Percentiles rank a stretch among this genome's conserved stretches.
Evolutionary conservation across 2,113 vertebrate species (phyloP).

Genomic region (Lophotis ruficrista): DNA sequence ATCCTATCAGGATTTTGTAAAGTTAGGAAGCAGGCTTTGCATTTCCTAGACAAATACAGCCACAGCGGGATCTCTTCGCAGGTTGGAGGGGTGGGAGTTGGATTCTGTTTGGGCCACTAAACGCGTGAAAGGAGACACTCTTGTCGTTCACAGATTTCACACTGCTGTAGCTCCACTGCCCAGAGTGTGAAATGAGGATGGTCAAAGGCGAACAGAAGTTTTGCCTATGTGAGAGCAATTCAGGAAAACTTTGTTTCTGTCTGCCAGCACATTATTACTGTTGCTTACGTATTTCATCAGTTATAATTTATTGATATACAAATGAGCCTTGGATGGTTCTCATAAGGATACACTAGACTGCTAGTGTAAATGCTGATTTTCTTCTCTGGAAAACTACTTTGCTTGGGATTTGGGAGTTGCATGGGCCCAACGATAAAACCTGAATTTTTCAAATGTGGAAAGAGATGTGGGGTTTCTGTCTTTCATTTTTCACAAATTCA

Average conservation of each 20-base stretch:
- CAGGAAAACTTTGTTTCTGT: not conserved
- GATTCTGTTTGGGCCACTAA: not conserved
- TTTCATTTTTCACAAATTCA: not conserved
- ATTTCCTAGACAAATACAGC: not conserved
- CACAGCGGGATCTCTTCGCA: not conserved
- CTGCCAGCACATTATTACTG: not conserved
- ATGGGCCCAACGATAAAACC: not conserved
- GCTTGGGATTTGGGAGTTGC: not conserved
- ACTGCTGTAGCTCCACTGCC: not conserved
- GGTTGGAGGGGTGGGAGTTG: not conserved
- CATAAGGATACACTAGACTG: not conserved
- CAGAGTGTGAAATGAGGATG: not conserved
- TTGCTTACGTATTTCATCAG: not conserved
- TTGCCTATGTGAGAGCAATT: not conserved
- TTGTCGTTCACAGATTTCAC: not conserved
- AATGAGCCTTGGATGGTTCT: not conserved
- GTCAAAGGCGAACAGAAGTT: not conserved
- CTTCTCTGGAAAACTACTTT: not conserved
- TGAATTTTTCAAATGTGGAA: not conserved
- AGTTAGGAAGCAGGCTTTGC: constrained; percentile 26
- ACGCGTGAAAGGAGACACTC: accelerated
- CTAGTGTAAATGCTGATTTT: not conserved
- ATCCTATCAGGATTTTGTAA: constrained; percentile 27
- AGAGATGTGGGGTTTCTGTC: not conserved
- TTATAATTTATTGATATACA: not conserved